A percentile compares a stretch with the other conserved stretches of the same genome.
Evolutionary conservation across 2,797 vertebrate genomes (phyloP).

Genomic region (Pipistrellus kuhlii): DNA sequence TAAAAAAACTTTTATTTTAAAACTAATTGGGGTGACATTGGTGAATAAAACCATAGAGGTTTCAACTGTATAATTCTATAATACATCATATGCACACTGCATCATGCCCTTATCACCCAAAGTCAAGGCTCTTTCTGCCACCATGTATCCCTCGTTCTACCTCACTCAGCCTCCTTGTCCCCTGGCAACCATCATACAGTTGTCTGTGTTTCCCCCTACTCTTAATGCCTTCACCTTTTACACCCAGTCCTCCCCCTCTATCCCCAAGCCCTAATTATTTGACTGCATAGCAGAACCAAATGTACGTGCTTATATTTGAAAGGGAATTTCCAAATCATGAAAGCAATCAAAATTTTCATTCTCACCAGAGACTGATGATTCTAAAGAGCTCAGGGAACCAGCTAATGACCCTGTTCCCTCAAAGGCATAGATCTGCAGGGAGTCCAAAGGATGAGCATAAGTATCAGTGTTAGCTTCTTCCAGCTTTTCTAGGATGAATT

Average conservation of each 20-base stretch:
- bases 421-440: slow-evolving; percentile 91
- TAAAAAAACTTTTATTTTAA: too few relatives aligned
- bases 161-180: background rate
- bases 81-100: background rate
- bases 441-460: slow-evolving; percentile 92
- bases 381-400: slow-evolving; percentile 95
- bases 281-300: slow-evolving; percentile 73
- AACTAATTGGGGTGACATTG: background rate
- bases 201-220: background rate
- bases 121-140: background rate
- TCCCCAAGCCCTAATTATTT: slow-evolving; percentile 58
- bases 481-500: slow-evolving; percentile 94
- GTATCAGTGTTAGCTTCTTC: slow-evolving; percentile 93
- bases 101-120: background rate
- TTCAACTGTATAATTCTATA: background rate
- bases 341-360: slow-evolving; percentile 86
- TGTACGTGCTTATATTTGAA: slow-evolving; percentile 89
- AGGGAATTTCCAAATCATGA: slow-evolving; percentile 84
- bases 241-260: background rate
- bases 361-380: slow-evolving; percentile 82
- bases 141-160: background rate
- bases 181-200: too few relatives aligned
- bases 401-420: slow-evolving; percentile 93
- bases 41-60: background rate
- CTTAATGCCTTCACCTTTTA: background rate